These are phyloP conservation scores for Thunnus albacares DNA, from an alignment of 2,797 vertebrate species.

Conservation along the genomic window DNA sequence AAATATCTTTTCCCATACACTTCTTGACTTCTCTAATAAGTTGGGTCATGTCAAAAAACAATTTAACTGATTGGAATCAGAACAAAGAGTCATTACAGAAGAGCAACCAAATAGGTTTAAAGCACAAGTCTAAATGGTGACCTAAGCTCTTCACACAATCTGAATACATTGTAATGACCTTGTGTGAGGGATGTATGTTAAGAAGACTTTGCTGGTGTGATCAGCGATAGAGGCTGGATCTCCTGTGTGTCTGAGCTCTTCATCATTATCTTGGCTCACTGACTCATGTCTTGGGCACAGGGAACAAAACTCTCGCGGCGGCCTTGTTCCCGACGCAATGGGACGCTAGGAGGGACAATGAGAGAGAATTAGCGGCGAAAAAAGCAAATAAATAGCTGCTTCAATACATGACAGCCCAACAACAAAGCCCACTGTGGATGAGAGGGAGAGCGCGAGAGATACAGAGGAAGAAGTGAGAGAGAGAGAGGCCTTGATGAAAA, in stretches of 20 bases:
- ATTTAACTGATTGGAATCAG: slow-evolving; percentile 13
- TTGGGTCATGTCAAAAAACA: background rate
- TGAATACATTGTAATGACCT: slow-evolving; percentile 32
- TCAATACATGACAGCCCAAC: slow-evolving; percentile 93
- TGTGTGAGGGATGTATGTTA: slow-evolving; percentile 36
- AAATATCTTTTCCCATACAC: background rate
- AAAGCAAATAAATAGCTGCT: slow-evolving; percentile 98
- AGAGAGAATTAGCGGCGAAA: slow-evolving; percentile 93
- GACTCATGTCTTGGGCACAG: slow-evolving; percentile 89
- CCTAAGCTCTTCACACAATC: slow-evolving; percentile 37
- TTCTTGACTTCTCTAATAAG: background rate
- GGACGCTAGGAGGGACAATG: slow-evolving; percentile 90
- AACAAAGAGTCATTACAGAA: background rate
- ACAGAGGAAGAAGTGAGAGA: slow-evolving; percentile 18
- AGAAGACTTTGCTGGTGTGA: slow-evolving; percentile 51
- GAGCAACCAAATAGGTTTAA: slow-evolving; percentile 28
- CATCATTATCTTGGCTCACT: slow-evolving; percentile 86
- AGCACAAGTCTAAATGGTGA: slow-evolving; percentile 34
- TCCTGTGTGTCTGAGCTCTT: slow-evolving; percentile 71
- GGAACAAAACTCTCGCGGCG: slow-evolving; percentile 81
- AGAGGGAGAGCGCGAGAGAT: slow-evolving; percentile 36
- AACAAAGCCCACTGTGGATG: slow-evolving; percentile 87
- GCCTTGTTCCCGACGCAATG: slow-evolving; percentile 89
- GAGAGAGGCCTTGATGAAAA: slow-evolving; percentile 89
- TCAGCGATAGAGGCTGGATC: slow-evolving; percentile 60